These are phyloP conservation scores for Bos indicus DNA, from an alignment of 2,113 vertebrate species.

Conservation along the genomic window DNA sequence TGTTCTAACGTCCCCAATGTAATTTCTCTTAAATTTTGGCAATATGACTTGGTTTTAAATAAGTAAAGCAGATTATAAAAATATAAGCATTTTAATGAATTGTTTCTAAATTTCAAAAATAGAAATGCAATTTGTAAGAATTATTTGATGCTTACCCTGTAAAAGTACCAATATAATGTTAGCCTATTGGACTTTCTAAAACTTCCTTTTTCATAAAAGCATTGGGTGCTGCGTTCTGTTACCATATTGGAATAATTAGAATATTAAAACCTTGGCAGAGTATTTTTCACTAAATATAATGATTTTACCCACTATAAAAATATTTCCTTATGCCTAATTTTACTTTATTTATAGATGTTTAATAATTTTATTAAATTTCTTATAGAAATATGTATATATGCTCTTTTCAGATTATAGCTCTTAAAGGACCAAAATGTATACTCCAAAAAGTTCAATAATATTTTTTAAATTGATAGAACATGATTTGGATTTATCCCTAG, in stretches of 20 bases:
- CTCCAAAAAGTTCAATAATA: not conserved
- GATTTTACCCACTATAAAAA: not conserved
- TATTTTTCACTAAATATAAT: not conserved
- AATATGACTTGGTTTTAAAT: not conserved
- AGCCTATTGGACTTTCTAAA: not conserved
- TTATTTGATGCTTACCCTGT: not conserved
- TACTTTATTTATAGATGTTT: not conserved
- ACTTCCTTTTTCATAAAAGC: not conserved
- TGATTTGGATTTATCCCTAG: not conserved
- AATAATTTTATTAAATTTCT: not conserved
- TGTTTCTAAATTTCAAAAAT: slow-evolving; percentile 3
- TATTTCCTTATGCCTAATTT: not conserved
- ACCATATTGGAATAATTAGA: not conserved
- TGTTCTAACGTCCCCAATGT: not conserved
- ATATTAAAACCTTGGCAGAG: not conserved
- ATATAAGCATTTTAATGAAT: not conserved
- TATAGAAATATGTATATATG: not conserved
- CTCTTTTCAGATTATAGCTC: not conserved
- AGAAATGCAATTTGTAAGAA: not conserved
- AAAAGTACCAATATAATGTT: not conserved
- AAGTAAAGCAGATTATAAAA: not conserved
- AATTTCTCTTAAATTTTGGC: not conserved
- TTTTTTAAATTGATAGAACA: not conserved
- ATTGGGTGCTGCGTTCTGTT: not conserved
- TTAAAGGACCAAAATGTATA: not conserved